These are phyloP conservation scores for Hestina assimilis DNA, from an alignment of 1,140 invertebrate species.

Conservation along the genomic window DNA sequence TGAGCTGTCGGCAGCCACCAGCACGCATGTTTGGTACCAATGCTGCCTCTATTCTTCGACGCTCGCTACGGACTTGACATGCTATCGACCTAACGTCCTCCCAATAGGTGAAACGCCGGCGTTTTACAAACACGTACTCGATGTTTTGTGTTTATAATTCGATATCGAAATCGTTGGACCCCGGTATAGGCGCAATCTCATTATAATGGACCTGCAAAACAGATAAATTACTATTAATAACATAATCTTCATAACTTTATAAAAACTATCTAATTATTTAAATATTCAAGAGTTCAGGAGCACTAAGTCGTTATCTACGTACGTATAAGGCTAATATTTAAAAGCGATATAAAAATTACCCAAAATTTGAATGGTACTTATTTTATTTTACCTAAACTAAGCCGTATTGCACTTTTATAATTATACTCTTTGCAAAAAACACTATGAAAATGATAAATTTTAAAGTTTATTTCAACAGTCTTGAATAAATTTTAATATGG, in stretches of 20 bases:
- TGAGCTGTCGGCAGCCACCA: constrained; percentile 48
- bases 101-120: neutral
- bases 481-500: neutral
- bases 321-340: neutral
- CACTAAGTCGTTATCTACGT: neutral
- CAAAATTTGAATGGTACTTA: too few relatives aligned
- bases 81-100: constrained; percentile 34
- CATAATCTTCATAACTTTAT: neutral
- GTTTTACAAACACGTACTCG: constrained; percentile 37
- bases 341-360: neutral
- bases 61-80: constrained; percentile 39
- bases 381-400: too few relatives aligned
- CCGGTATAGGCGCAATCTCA: constrained; percentile 49
- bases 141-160: constrained; percentile 63
- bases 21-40: constrained; percentile 51
- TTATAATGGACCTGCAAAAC: constrained; percentile 61
- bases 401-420: too few relatives aligned
- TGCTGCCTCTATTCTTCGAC: constrained; percentile 34
- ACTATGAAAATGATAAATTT: too few relatives aligned
- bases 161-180: constrained; percentile 49
- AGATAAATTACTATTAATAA: constrained; percentile 7
- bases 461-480: too few relatives aligned
- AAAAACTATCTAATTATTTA: neutral
- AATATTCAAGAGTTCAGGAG: constrained; percentile 3
- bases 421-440: too few relatives aligned